Conservation (phyloP, 64 coral and sea anemone species). For the Hydrozoanthus tunicans region DNA sequence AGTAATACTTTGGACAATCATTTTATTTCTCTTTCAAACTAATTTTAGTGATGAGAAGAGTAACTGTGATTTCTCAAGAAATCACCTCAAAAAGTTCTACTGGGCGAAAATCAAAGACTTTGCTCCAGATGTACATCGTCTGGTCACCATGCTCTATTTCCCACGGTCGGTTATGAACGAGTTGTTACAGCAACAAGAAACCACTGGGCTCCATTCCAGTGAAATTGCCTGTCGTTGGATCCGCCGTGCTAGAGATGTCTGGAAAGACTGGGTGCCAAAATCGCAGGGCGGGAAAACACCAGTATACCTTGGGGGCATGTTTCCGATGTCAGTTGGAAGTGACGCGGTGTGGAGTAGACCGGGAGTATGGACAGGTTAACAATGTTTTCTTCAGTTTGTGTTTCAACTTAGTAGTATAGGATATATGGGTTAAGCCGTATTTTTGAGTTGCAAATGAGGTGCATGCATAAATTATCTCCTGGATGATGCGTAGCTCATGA, state of each 20-base stretch:
- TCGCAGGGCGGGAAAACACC: conserved; percentile 52
- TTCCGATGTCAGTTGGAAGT: conserved; percentile 66
- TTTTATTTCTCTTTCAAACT: not conserved
- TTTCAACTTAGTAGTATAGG: not conserved
- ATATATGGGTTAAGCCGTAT: not conserved
- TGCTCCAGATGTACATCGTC: conserved; percentile 73
- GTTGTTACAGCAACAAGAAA: conserved; percentile 47
- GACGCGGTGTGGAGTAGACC: conserved; percentile 82
- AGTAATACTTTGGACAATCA: too few relatives aligned
- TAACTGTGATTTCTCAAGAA: conserved; percentile 74
- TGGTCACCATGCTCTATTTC: conserved; percentile 75
- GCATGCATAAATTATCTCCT: too few relatives aligned
- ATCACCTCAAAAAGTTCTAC: conserved; percentile 68
- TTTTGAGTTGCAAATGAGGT: not conserved
- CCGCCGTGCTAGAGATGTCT: conserved; percentile 56
- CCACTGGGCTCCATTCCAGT: conserved; percentile 64
- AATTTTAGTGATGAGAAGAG: not conserved
- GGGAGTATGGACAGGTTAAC: conserved; percentile 74
- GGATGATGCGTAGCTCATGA: too few relatives aligned
- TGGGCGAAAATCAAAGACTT: conserved; percentile 66
- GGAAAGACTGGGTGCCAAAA: conserved; percentile 71
- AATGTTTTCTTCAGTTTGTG: not conserved
- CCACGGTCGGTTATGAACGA: conserved; percentile 56
- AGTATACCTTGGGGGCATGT: conserved; percentile 90
- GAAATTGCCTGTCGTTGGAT: conserved; percentile 79